Evolutionary conservation across 2,113 vertebrate genomes (phyloP).

Genomic region (Marcusenius ussheri): DNA sequence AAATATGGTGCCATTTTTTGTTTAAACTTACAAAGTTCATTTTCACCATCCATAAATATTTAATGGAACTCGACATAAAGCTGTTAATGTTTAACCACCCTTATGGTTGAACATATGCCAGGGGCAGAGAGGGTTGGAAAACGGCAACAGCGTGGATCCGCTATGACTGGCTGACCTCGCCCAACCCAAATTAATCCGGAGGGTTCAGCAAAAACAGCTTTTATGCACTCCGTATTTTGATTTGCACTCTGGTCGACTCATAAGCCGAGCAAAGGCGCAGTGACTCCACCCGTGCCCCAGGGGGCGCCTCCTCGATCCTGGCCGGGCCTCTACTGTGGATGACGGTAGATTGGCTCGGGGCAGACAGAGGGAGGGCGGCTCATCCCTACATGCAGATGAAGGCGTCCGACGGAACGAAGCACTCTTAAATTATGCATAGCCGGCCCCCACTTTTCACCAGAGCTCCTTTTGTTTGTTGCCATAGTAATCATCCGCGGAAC

Average conservation of each 20-base stretch:
- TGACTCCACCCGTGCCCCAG: background rate
- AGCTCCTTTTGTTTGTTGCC: constrained; percentile 28
- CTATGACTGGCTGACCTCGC: background rate
- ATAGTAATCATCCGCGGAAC: constrained; percentile 24
- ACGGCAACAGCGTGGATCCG: background rate
- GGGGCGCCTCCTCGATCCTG: background rate
- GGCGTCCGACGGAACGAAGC: background rate
- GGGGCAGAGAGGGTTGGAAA: background rate
- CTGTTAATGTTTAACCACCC: constrained; percentile 6
- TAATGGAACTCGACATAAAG: background rate
- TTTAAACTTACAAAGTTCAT: constrained; percentile 16
- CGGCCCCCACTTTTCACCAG: constrained; percentile 21
- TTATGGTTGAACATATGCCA: constrained; percentile 13
- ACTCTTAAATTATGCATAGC: constrained; percentile 21
- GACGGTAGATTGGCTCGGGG: background rate
- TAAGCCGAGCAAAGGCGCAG: background rate
- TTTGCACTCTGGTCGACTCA: background rate
- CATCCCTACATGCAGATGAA: constrained; percentile 6
- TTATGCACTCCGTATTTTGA: background rate
- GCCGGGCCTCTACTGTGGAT: background rate
- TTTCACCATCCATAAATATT: constrained; percentile 12
- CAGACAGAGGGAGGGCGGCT: background rate
- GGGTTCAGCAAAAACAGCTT: background rate
- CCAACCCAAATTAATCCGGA: background rate
- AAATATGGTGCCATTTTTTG: background rate